Base-by-base conservation (phyloP, 2,888 invertebrate species). In the Plebejus anna region DNA sequence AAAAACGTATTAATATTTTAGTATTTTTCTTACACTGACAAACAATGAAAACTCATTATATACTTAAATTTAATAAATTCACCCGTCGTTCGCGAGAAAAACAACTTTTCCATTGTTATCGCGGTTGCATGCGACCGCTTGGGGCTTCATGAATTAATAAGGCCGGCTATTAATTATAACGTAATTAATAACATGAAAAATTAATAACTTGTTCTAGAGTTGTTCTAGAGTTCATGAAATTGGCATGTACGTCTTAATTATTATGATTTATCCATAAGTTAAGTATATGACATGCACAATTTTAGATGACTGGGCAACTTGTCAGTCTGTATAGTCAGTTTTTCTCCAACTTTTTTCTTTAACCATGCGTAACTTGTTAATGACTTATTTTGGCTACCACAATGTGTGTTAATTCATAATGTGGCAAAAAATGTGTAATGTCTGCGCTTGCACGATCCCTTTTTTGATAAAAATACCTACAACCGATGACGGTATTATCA, bases 281-380 rank as follows among this genome's bases (percentile, higher is more conserved):
- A 71, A 42, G 42, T 42, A 70, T 42, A 71, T 42, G 42, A 71
- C 3, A 76, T 76, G 75, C 66, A 73, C 76, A 75, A 76, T 78
- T 73, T 78, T 77, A 76, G 77, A 77, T 70, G 77, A 80, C 77
- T 76, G n/a, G 70, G 55, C 75, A 78, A 78, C 77, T 55, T 70
- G 59, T 76, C 16, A 9, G 42, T 71, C 38, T 42, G 38, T 13
- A 22, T 71, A 42, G 7, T 38, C n/a, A 38, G 13, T 42, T 71
- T 71, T 42, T 38, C 38, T 42, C 71, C 7, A 42, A 71, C n/a
- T 42, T 71, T 71, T 71, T 71, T 71, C 66, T 16, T 42, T 42
- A 22, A n/a, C 42, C 42, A 71, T 32, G 66, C 66, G 66, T 66
- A 66, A 66, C 66, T 32, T 16, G 32, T 16, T 66, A 66, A 66